Evolutionary conservation across 1,140 invertebrate genomes (phyloP).

Genomic region (Tetramorium parvispinum): DNA sequence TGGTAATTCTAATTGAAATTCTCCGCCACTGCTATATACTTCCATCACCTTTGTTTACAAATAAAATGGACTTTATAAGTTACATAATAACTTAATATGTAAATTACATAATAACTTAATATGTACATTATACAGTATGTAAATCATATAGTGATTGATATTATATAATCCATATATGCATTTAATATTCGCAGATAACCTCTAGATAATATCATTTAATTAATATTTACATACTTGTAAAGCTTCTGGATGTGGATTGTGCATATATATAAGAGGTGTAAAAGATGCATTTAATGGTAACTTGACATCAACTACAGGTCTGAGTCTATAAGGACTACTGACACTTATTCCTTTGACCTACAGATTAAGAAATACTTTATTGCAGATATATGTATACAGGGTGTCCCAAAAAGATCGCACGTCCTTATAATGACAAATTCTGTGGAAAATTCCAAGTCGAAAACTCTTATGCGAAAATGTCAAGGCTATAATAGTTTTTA

Average conservation of each 20-base stretch:
- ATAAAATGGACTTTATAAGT: not conserved
- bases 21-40: conserved; percentile 96
- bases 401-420: too few relatives aligned
- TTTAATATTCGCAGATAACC: not conserved
- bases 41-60: conserved; percentile 90
- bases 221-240: conserved; percentile 90
- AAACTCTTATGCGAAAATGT: too few relatives aligned
- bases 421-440: too few relatives aligned
- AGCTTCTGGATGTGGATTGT: conserved; percentile 95
- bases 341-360: conserved; percentile 93
- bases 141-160: conserved; percentile 13
- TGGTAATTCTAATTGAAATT: conserved; percentile 96
- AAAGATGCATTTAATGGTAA: conserved; percentile 97
- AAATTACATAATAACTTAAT: not conserved
- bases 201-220: conserved; percentile 66
- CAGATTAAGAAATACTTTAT: conserved; percentile 72
- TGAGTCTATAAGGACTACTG: conserved; percentile 94
- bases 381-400: conserved; percentile 62
- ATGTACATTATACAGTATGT: conserved; percentile 1
- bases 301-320: conserved; percentile 95
- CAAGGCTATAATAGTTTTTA: too few relatives aligned
- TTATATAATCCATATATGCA: not conserved
- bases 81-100: too few relatives aligned
- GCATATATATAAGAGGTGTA: conserved; percentile 95
- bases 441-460: too few relatives aligned